Conservation (phyloP, 2,113 vertebrate genomes). For the Zosterops borbonicus region DNA sequence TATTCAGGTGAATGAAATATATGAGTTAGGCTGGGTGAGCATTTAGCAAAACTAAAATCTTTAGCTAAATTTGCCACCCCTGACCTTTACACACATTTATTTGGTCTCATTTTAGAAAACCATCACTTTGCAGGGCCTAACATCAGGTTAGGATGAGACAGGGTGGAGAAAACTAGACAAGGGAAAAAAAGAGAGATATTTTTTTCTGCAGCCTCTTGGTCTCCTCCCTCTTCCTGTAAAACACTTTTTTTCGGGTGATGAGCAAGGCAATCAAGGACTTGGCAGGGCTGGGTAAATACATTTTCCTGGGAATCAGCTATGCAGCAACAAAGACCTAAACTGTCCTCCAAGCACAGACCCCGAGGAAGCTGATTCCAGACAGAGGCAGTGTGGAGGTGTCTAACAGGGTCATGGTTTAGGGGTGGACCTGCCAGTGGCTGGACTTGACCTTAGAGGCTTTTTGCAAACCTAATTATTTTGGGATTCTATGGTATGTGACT, state of each 20-base stretch:
- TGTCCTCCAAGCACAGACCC: neutral
- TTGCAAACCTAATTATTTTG: neutral
- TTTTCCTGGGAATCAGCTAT: neutral
- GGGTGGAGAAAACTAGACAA: neutral
- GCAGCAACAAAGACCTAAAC: neutral
- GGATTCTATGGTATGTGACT: neutral
- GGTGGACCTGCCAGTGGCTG: neutral
- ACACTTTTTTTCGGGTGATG: neutral
- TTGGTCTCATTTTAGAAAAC: constrained; percentile 8
- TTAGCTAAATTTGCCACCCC: constrained; percentile 28
- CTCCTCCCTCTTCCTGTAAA: neutral
- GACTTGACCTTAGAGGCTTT: neutral
- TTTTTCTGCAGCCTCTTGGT: neutral
- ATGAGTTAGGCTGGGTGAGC: neutral
- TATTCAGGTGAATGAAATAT: constrained; percentile 43
- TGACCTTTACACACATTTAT: constrained; percentile 34
- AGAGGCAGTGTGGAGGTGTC: neutral
- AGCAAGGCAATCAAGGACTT: neutral
- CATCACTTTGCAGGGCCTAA: neutral
- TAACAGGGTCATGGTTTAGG: neutral
- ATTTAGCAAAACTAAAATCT: constrained; percentile 57
- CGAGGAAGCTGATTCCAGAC: accelerated
- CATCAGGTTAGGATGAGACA: neutral
- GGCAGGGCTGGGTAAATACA: neutral
- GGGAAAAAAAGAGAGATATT: neutral